phyloP scores from a whole-genome alignment of 2,888 invertebrate species.

The Plebejus anna region DNA sequence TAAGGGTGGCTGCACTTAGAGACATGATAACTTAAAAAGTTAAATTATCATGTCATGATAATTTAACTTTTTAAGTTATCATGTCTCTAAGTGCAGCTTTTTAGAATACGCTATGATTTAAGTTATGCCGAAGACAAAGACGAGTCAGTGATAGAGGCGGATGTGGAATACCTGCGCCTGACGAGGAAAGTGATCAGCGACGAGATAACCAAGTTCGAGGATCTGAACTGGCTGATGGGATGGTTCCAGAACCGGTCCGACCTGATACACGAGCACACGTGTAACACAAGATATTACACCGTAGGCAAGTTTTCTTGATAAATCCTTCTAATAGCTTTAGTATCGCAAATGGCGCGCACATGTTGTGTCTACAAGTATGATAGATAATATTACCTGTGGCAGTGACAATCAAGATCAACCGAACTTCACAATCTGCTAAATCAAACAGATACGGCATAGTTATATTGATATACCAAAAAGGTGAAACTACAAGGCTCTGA shows the following conservation, averaged over 20 bases:
- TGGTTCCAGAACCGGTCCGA: conserved; percentile 70
- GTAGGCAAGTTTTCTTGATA: conserved; percentile 54
- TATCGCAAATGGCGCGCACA: too few relatives aligned
- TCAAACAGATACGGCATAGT: too few relatives aligned
- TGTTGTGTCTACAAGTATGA: not conserved
- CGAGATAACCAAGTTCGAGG: conserved; percentile 73
- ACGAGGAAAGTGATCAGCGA: conserved; percentile 72
- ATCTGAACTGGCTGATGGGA: conserved; percentile 64
- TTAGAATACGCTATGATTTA: not conserved
- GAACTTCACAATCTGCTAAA: not conserved
- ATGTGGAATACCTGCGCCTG: conserved; percentile 69
- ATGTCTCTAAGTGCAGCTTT: too few relatives aligned
- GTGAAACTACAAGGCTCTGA: not conserved
- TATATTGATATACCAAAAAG: too few relatives aligned
- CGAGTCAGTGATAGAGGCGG: conserved; percentile 71
- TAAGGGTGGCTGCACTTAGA: too few relatives aligned
- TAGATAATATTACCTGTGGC: not conserved
- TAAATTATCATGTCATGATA: too few relatives aligned
- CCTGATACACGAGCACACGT: conserved; percentile 64
- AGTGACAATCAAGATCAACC: not conserved
- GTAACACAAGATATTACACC: conserved; percentile 63
- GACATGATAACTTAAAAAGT: too few relatives aligned
- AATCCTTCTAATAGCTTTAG: not conserved
- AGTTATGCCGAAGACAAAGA: conserved; percentile 73
- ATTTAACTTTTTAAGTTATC: too few relatives aligned